A percentile compares a stretch with the other conserved stretches of the same genome.
Evolutionary conservation across 2,113 vertebrate genomes (phyloP).

Genomic region (Nothoprocta perdicaria): DNA sequence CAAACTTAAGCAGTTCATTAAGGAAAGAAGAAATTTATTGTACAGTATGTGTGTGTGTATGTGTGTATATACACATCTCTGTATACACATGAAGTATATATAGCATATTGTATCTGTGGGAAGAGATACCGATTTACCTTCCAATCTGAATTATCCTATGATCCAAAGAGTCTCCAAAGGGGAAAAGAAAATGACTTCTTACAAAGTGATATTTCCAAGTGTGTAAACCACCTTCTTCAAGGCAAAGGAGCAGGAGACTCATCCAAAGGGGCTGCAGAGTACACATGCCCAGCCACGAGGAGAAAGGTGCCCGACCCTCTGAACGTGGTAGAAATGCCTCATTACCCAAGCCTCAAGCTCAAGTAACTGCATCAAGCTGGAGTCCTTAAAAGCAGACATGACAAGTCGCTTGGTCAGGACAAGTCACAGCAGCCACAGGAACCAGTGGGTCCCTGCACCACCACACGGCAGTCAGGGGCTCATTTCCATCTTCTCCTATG

Average conservation of each 20-base stretch:
- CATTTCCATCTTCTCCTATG: neutral
- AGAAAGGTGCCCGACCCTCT: neutral
- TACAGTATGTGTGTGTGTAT: neutral
- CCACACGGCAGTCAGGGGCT: rapidly evolving
- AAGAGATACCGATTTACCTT: neutral
- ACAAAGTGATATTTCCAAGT: neutral
- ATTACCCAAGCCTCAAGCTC: neutral
- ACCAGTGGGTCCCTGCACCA: neutral
- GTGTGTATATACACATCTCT: neutral
- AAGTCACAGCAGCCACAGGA: neutral
- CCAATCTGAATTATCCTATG: neutral
- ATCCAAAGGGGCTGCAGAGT: neutral
- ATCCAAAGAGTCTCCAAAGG: neutral
- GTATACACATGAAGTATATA: neutral
- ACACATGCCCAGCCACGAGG: neutral
- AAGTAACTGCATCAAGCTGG: neutral
- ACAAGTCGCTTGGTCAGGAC: neutral
- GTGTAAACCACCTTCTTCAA: neutral
- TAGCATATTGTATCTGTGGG: neutral
- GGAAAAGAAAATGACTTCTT: neutral
- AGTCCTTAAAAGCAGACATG: neutral
- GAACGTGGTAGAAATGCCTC: neutral
- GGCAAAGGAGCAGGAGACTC: neutral
- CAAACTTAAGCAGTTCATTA: neutral
- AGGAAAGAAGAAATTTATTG: neutral